A percentile compares a stretch with the other conserved stretches of the same genome.
These are phyloP conservation scores for Nomada goodeniana DNA, from an alignment of 2,888 invertebrate genomes.

Conservation along the genomic window DNA sequence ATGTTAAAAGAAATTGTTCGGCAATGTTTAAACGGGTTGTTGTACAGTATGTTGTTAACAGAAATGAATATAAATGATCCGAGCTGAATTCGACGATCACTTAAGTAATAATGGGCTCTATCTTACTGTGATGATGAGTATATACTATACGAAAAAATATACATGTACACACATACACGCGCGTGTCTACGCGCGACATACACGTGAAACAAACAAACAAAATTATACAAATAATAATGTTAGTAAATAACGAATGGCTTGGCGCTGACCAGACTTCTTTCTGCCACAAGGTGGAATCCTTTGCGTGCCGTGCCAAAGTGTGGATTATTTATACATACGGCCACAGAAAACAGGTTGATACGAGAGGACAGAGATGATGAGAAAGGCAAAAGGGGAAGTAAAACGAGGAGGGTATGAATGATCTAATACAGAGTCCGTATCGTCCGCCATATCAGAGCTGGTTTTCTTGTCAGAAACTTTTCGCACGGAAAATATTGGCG, in stretches of 20 bases:
- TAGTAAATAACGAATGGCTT: slow-evolving; percentile 58
- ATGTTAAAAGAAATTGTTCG: slow-evolving; percentile 54
- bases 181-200: slow-evolving; percentile 61
- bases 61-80: slow-evolving; percentile 75
- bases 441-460: slow-evolving; percentile 41
- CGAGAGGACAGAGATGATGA: slow-evolving; percentile 47
- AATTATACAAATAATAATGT: slow-evolving; percentile 69
- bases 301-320: slow-evolving; percentile 33
- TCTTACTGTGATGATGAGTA: slow-evolving; percentile 84
- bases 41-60: slow-evolving; percentile 81
- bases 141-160: slow-evolving; percentile 67
- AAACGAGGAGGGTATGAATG: background rate
- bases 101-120: slow-evolving; percentile 83
- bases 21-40: slow-evolving; percentile 79
- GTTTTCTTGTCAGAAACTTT: background rate
- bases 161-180: slow-evolving; percentile 56
- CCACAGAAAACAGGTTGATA: slow-evolving; percentile 48
- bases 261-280: slow-evolving; percentile 18
- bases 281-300: slow-evolving; percentile 8
- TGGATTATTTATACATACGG: slow-evolving; percentile 66
- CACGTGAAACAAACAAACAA: slow-evolving; percentile 71
- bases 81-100: slow-evolving; percentile 79
- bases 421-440: slow-evolving; percentile 39
- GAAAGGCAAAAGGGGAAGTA: background rate
- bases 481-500: slow-evolving; percentile 1